Evolutionary conservation across 2,113 vertebrate species (phyloP), one percentile per base, ranked within the genome.

Genomic region (Periophthalmus modestus): DNA sequence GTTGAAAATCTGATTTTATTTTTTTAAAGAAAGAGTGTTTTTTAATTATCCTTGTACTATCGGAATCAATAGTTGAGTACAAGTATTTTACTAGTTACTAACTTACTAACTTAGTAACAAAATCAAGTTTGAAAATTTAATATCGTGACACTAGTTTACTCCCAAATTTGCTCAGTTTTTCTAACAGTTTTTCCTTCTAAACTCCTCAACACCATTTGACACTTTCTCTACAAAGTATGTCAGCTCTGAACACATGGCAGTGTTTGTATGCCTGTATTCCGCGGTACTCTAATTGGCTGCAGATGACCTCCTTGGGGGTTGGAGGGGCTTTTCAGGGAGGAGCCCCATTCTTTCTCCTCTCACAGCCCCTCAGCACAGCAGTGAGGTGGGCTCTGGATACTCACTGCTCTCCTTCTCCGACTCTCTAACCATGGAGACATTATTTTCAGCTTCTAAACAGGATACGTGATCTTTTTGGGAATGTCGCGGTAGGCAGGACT

Each of bases 221-320:
- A 39, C 62, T 15, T 65, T 65, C 61, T n/a, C 4, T n/a, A 33
- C 1, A n/a, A 36, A 39, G 18, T 65, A n/a, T 36, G 61, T 63
- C 61, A 63, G 16, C 61, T 39, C 62, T 11, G 18, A 65, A 65
- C 62, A 65, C 61, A 63, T 63, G 61, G 61, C 36, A 65, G 39
- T 48, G 67, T 23, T 71, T 19, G 63, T 28, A 47, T 63, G 71
- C 9, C 43, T 81, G 54, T 52, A 68, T 50, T 71, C 66, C 73
- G 83, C 79, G 82, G 82, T 75, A 79, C 74, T 86, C 85, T 94
- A 92, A 93, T 94, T 79, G 87, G 80, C 93, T 86, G 85, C 92
- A 94, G 92, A 93, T 93, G 92, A 92, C 91, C 93, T 88, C 84
- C 92, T 84, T 86, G 88, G 89, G 91, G 82, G 88, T 86, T 86